These are phyloP conservation scores for Rhabdomys dilectus DNA, from an alignment of 2,113 vertebrate species.

Conservation along the genomic window DNA sequence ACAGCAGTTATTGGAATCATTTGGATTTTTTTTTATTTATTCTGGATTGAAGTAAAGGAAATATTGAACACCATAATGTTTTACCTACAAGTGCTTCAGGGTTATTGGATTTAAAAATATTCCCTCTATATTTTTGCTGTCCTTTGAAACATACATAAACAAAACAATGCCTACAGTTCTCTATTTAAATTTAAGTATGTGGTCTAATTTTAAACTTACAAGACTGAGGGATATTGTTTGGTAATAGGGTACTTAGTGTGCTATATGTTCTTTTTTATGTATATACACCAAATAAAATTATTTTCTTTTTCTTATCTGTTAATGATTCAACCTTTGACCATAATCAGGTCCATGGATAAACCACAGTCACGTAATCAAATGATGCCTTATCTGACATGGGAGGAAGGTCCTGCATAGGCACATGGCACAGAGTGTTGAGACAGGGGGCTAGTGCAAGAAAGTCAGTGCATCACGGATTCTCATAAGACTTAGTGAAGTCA, in stretches of 20 bases:
- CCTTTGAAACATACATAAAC: background rate
- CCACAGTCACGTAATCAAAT: background rate
- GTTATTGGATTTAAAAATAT: background rate
- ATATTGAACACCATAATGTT: background rate
- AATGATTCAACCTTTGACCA: too few species aligned
- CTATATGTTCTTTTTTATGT: too few species aligned
- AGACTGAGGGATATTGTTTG: background rate
- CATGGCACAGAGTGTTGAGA: background rate
- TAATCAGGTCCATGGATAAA: background rate
- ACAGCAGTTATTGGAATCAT: background rate
- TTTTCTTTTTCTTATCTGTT: background rate
- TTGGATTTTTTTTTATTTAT: background rate
- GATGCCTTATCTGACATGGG: too few species aligned
- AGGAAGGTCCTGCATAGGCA: background rate
- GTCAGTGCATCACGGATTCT: background rate
- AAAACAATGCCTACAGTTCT: background rate
- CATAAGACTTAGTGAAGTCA: background rate
- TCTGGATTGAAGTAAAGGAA: background rate
- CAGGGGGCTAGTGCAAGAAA: accelerated
- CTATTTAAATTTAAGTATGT: background rate
- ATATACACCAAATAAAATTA: background rate
- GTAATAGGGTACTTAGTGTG: background rate
- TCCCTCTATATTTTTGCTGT: background rate
- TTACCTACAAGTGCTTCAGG: background rate
- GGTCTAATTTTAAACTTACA: background rate